phyloP scores from a whole-genome alignment of 23 tunicate species.

The Styela plicata region DNA sequence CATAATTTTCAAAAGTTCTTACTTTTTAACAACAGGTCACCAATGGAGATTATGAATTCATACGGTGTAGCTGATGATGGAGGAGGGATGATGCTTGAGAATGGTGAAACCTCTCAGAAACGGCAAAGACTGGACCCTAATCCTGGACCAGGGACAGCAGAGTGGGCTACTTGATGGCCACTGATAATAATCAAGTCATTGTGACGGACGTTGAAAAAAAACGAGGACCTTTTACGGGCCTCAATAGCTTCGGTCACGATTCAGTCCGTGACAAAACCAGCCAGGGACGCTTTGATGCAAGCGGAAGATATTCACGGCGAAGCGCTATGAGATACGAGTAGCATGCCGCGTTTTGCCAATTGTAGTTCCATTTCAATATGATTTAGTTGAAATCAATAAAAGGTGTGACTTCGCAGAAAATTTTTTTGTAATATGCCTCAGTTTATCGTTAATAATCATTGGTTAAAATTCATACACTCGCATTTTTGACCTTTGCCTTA shows the following conservation, averaged over 20 bases:
- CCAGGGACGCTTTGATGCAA: not conserved
- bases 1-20: too few relatives aligned
- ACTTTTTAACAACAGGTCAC: conserved; percentile 62
- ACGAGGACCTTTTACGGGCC: not conserved
- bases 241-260: not conserved
- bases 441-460: too few relatives aligned
- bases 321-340: not conserved
- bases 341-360: not conserved
- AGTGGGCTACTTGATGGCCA: conserved; percentile 70
- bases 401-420: too few relatives aligned
- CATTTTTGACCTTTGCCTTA: too few relatives aligned
- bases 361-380: not conserved
- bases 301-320: not conserved
- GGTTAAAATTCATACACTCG: too few relatives aligned
- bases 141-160: conserved; percentile 66
- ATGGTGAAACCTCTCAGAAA: conserved; percentile 53
- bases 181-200: not conserved
- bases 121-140: conserved; percentile 74
- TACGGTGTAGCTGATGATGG: conserved; percentile 45
- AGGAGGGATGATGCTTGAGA: conserved; percentile 66
- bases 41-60: conserved; percentile 67
- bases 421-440: too few relatives aligned
- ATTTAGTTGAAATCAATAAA: not conserved
- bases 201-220: not conserved
- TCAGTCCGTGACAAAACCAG: not conserved